phyloP scores from a whole-genome alignment of 1,140 invertebrate genomes.

The Spodoptera frugiperda region DNA sequence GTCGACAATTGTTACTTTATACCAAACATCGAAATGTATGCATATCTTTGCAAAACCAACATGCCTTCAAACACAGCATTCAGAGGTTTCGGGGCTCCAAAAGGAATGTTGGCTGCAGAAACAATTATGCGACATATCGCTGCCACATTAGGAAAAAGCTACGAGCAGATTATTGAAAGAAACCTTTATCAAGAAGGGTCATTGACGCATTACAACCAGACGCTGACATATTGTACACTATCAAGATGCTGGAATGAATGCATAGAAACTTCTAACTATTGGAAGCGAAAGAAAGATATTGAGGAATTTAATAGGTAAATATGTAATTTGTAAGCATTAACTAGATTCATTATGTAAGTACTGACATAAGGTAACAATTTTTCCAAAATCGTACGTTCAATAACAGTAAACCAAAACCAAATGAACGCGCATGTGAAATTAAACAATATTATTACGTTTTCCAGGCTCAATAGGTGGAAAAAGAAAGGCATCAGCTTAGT shows the following conservation, averaged over 20 bases:
- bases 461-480: slow-evolving; percentile 84
- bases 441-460: slow-evolving; percentile 42
- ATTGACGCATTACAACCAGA: slow-evolving; percentile 90
- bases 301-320: slow-evolving; percentile 88
- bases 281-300: slow-evolving; percentile 85
- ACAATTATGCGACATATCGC: slow-evolving; percentile 89
- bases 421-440: too few relatives aligned
- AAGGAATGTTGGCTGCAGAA: slow-evolving; percentile 91
- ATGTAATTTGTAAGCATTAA: too few relatives aligned
- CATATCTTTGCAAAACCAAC: slow-evolving; percentile 90
- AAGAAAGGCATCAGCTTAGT: slow-evolving; percentile 85
- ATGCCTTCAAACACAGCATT: slow-evolving; percentile 92
- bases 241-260: slow-evolving; percentile 91
- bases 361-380: too few relatives aligned
- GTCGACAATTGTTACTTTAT: slow-evolving; percentile 89
- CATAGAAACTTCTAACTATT: slow-evolving; percentile 86
- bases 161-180: slow-evolving; percentile 76
- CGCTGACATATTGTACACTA: slow-evolving; percentile 89
- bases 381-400: too few relatives aligned
- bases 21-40: slow-evolving; percentile 86
- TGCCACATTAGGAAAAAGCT: slow-evolving; percentile 83
- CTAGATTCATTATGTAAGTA: too few relatives aligned
- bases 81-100: slow-evolving; percentile 91
- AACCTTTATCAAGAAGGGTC: slow-evolving; percentile 92
- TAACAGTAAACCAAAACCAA: too few relatives aligned